These are phyloP conservation scores for Rhombomys opimus DNA, from an alignment of 2,113 vertebrate species.

Conservation along the genomic window DNA sequence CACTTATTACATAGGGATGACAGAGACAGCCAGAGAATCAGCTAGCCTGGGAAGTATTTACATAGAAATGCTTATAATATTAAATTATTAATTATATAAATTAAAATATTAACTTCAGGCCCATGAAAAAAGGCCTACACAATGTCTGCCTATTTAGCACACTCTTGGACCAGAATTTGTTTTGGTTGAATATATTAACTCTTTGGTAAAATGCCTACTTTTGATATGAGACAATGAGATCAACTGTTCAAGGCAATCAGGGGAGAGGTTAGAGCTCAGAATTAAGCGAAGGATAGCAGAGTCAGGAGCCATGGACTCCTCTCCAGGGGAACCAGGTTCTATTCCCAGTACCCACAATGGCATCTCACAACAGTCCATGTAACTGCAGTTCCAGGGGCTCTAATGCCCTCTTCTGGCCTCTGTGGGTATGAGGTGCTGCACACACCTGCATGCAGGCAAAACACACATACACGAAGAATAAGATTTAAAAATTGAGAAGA, in stretches of 20 bases:
- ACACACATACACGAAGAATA: background rate
- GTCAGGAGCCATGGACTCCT: background rate
- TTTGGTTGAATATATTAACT: constrained; percentile 17
- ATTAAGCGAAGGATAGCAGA: background rate
- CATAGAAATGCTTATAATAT: background rate
- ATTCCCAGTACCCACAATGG: background rate
- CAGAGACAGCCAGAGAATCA: background rate
- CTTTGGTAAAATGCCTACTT: background rate
- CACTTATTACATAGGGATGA: background rate
- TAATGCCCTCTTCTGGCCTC: background rate
- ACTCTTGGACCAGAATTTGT: background rate
- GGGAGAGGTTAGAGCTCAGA: background rate
- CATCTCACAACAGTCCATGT: background rate
- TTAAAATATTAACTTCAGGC: background rate
- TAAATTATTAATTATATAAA: background rate
- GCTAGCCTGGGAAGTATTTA: background rate
- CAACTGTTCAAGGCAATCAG: background rate
- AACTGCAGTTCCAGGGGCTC: background rate
- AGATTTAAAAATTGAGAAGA: background rate
- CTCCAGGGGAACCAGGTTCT: background rate
- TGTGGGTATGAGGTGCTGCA: background rate
- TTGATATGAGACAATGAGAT: constrained; percentile 25
- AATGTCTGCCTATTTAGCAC: background rate
- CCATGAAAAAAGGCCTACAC: background rate
- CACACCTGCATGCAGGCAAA: background rate